phyloP scores from a whole-genome alignment of 2,797 vertebrate genomes.

The Poecilia velifera region DNA sequence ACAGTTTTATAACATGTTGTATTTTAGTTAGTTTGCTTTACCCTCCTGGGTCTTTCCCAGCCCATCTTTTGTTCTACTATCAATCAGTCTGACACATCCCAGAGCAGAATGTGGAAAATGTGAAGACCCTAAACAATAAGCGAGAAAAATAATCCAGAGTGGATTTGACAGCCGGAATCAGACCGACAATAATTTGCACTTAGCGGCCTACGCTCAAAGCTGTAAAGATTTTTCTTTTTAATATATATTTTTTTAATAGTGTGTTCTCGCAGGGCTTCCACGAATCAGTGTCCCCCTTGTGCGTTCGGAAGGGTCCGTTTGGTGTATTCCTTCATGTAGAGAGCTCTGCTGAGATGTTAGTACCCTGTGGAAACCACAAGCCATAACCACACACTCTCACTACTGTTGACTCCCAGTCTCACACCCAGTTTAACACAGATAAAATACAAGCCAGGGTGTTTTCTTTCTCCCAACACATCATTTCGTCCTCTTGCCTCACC shows the following conservation, averaged over 20 bases:
- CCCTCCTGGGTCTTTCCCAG: neutral
- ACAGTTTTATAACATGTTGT: neutral
- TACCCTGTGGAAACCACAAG: slow-evolving; percentile 59
- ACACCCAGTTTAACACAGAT: slow-evolving; percentile 69
- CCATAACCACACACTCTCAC: slow-evolving; percentile 63
- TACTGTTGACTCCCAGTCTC: slow-evolving; percentile 60
- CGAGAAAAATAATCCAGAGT: slow-evolving; percentile 3
- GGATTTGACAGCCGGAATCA: slow-evolving; percentile 31
- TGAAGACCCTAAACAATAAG: slow-evolving; percentile 13
- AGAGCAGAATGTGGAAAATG: neutral
- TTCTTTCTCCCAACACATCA: slow-evolving; percentile 5
- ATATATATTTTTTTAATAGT: slow-evolving; percentile 15
- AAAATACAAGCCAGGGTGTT: slow-evolving; percentile 33
- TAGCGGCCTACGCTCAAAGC: slow-evolving; percentile 17
- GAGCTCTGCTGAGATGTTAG: slow-evolving; percentile 47
- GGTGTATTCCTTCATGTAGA: slow-evolving; percentile 48
- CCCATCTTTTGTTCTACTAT: slow-evolving; percentile 1
- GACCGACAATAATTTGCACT: slow-evolving; percentile 29
- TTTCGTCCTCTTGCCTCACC: slow-evolving; percentile 39
- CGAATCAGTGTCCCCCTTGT: slow-evolving; percentile 31
- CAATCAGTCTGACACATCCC: neutral
- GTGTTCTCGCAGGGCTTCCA: slow-evolving; percentile 23
- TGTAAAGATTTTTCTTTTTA: neutral
- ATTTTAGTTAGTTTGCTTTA: neutral
- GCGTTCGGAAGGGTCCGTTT: slow-evolving; percentile 53